A percentile compares a stretch with the other conserved stretches of the same genome.
Conservation (phyloP, 35 echinoderm and acorn worm genomes). For the Chiridota heheva region DNA sequence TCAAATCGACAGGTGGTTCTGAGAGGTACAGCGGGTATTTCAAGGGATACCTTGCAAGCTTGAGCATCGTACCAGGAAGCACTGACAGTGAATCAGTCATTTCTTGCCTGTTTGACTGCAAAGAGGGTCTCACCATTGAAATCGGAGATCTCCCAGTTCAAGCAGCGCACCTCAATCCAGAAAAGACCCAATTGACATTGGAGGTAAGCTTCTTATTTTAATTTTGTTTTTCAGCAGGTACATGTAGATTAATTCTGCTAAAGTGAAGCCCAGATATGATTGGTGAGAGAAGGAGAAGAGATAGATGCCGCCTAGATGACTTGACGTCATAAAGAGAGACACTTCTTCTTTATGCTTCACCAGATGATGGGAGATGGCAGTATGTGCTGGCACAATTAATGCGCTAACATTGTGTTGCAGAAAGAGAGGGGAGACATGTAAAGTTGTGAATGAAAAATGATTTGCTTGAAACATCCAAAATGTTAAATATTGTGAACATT, state of each 20-base stretch:
- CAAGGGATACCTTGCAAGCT: conserved; percentile 85
- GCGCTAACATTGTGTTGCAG: too few relatives aligned
- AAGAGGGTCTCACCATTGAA: conserved; percentile 79
- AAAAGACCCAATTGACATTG: conserved; percentile 64
- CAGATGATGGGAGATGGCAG: too few relatives aligned
- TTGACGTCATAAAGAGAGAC: too few relatives aligned
- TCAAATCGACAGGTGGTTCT: conserved; percentile 64
- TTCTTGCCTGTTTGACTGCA: conserved; percentile 77
- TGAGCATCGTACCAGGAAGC: conserved; percentile 77
- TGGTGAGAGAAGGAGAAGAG: neutral
- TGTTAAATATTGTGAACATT: too few relatives aligned
- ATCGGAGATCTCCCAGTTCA: conserved; percentile 66
- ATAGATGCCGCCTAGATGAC: too few relatives aligned
- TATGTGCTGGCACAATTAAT: too few relatives aligned
- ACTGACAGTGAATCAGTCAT: conserved; percentile 64
- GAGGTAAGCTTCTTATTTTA: conserved; percentile 60
- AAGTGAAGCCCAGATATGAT: neutral
- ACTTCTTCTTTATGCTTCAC: too few relatives aligned
- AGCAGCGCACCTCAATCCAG: conserved; percentile 56
- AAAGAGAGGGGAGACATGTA: too few relatives aligned
- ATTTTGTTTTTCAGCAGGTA: too few relatives aligned
- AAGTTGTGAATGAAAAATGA: too few relatives aligned
- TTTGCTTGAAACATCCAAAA: too few relatives aligned
- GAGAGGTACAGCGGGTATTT: conserved; percentile 63
- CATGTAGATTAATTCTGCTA: neutral